A percentile compares a stretch with the other conserved stretches of the same genome.
Conservation (phyloP, 2,888 invertebrate species). For the Heliconius ethilla region DNA sequence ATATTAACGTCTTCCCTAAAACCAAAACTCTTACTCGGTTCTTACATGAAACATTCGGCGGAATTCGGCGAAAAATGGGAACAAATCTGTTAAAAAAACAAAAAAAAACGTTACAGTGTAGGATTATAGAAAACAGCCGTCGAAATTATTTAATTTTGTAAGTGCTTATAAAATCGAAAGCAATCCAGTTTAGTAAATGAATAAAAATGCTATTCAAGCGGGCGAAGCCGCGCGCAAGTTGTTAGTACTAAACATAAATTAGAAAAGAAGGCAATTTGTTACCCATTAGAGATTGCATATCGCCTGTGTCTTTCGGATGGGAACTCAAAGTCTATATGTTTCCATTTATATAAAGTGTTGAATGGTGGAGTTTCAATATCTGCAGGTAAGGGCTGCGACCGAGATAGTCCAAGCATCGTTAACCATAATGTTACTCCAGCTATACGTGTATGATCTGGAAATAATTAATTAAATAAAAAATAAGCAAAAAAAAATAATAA, state of each 20-base stretch:
- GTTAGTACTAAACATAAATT: too few species aligned
- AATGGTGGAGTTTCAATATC: conserved; percentile 80
- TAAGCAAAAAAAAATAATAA: neutral
- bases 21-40: neutral
- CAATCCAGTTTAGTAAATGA: too few species aligned
- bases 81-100: too few species aligned
- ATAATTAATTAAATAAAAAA: neutral
- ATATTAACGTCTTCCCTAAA: neutral
- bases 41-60: neutral
- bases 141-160: neutral
- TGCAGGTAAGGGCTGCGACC: conserved; percentile 67
- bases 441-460: conserved; percentile 59
- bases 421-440: conserved; percentile 76
- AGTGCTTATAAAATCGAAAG: too few species aligned
- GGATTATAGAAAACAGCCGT: neutral
- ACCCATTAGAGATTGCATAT: conserved; percentile 83
- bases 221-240: too few species aligned
- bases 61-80: too few species aligned
- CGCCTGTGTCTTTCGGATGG: conserved; percentile 81
- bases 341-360: conserved; percentile 87
- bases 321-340: conserved; percentile 87
- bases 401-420: conserved; percentile 73
- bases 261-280: conserved; percentile 39
- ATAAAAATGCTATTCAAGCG: too few species aligned
- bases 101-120: too few species aligned